Percentiles rank a stretch among this genome's conserved stretches.
Evolutionary conservation across 2,888 invertebrate genomes (phyloP).

Genomic region (Xanthorhoe spadicearia): DNA sequence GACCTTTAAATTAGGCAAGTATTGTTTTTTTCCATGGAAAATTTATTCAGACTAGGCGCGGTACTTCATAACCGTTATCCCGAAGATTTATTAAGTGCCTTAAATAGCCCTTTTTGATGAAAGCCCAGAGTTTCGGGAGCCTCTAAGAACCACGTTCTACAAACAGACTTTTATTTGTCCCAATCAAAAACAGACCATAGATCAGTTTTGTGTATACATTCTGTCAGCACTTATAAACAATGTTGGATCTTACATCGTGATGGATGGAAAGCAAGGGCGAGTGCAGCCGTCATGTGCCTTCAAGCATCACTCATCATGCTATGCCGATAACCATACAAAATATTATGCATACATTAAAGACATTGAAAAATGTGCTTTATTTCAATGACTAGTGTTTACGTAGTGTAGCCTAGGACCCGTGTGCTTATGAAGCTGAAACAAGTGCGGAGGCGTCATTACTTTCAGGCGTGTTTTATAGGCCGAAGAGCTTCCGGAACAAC

Average conservation of each 20-base stretch:
- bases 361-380: conserved; percentile 12
- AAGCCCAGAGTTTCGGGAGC: not conserved
- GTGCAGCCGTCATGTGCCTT: not conserved
- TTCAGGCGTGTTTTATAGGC: conserved; percentile 23
- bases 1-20: too few species aligned
- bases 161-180: conserved; percentile 5
- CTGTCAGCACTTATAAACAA: conserved; percentile 4
- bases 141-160: not conserved
- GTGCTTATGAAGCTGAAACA: conserved; percentile 10
- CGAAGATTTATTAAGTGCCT: not conserved
- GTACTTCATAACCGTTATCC: too few species aligned
- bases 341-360: not conserved
- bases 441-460: conserved; percentile 16
- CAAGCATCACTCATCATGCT: not conserved
- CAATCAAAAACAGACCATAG: not conserved
- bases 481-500: conserved; percentile 10
- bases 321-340: not conserved
- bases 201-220: not conserved
- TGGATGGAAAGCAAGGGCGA: not conserved
- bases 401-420: not conserved
- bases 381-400: not conserved
- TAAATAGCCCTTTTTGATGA: not conserved
- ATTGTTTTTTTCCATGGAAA: too few species aligned
- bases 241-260: not conserved
- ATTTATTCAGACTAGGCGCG: too few species aligned